Base-by-base conservation (phyloP, 92 coral and sea anemone genomes). In the Porites lobata region DNA sequence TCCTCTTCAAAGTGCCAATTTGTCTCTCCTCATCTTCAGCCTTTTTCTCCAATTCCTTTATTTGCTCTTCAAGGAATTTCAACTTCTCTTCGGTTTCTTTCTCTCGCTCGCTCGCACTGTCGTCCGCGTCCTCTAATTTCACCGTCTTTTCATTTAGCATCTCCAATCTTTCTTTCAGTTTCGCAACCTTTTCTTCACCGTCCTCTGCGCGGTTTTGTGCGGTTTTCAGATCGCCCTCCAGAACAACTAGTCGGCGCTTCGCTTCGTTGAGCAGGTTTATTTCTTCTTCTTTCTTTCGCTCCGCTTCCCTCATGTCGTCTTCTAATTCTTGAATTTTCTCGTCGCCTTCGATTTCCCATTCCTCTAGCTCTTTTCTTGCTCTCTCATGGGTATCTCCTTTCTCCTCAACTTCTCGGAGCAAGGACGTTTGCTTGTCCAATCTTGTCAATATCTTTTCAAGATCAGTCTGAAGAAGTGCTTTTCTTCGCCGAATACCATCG, bases 271-370 rank as follows among this genome's bases (percentile, higher is more conserved):
- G 75, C 59, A 59, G 69, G 63, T 90, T 89, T 13, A 62, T 17
- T 19, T 82, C 72, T 26, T 98, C 99, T 52, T 94, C 94, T 64
- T 77, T 85, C 10, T 69, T 29, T 6, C 62, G 56, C 75, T 78
- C 85, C 6, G 90, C 85, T 26, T 95, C 99, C 56, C 82, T 89
- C 65, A 93, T 3, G 72, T 61, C 81, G 9, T 62, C 82, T 80
- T 98, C 99, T 24, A 88, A 65, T 2, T 83, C 75, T 53, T 69
- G 84, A 1, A 95, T 79, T 79, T 84, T 90, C 92, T 98, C 98
- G 63, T 98, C 99, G 1, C 92, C 98, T 75, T 95, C 98, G 50
- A 92, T 81, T 77, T 98, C 99, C 20, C 22, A 67, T 50, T 93
- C 98, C 65, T 98, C 99, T 77, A 98, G 66, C 38, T 92, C 94